Base-by-base conservation (phyloP, 2,888 invertebrate species). In the Temnothorax ravouxi region DNA sequence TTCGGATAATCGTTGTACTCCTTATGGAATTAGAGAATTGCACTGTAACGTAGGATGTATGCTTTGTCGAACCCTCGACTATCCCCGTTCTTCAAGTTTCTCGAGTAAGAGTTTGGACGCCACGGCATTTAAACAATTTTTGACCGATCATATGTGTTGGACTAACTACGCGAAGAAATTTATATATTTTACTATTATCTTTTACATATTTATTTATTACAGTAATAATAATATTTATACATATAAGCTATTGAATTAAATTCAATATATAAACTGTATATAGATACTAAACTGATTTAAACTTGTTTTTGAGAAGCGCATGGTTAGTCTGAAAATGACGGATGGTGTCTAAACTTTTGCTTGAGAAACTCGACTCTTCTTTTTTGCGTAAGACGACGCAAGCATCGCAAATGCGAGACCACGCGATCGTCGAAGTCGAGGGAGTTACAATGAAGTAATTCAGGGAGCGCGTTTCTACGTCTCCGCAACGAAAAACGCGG, bases 1-100 rank as follows among this genome's bases (percentile, higher is more conserved):
- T 41, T 67, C 44, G 67, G 66, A 67, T 77, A 77, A 77, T 67
- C n/a, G 41, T 77, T 77, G 77, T 77, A 66, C 13, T 56, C n/a
- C n/a, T 67, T 54, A 21, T 34, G 52, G 15, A 62, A 62, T 62
- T 64, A 64, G 64, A 56, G 29, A 56, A 67, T n/a, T 56, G 67
- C 54, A 77, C 41, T 38, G 13, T 44, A 21, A 66, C n/a, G 66
- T 41, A 41, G 25, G 9, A 76, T 77, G 66, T 52, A 47, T 41
- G 66, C 66, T 64, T 66, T 50, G 54, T 54, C 25, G 41, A 52
- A n/a, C 4, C n/a, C 29, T 66, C 25, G n/a, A n/a, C 52, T 25
- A 77, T 54, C 6, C 15, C 25, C 25, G 29, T 54, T 66, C 13
- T 75, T 52, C 9, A 21, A 54, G 9, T 2, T 54, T 1, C 21